phyloP scores from a whole-genome alignment of 2,888 invertebrate species.

The Scaptomyza tumidula region DNA sequence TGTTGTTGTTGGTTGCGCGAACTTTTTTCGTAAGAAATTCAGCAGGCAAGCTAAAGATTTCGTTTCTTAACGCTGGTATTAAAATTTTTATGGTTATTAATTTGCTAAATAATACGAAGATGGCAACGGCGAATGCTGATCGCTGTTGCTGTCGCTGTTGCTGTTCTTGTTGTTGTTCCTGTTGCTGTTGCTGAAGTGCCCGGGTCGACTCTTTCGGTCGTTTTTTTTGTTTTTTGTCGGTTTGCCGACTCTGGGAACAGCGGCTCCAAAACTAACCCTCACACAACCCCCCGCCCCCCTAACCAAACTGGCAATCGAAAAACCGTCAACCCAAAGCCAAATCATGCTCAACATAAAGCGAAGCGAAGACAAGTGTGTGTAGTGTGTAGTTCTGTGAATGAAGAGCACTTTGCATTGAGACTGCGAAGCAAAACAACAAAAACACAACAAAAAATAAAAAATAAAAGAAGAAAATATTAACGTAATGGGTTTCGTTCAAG shows the following conservation, averaged over 20 bases:
- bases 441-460: neutral
- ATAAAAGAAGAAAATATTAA: conserved; percentile 11
- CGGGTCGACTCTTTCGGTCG: conserved; percentile 33
- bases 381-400: conserved; percentile 68
- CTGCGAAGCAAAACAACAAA: neutral
- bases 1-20: conserved; percentile 48
- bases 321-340: conserved; percentile 21
- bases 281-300: neutral
- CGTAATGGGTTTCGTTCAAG: conserved; percentile 31
- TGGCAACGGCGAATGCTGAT: conserved; percentile 53
- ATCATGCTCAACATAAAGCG: conserved; percentile 32
- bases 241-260: conserved; percentile 44
- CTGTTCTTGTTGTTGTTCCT: conserved; percentile 5
- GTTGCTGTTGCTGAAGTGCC: conserved; percentile 40
- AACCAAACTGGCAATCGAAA: neutral
- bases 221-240: conserved; percentile 8
- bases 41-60: conserved; percentile 77
- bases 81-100: conserved; percentile 80
- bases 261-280: conserved; percentile 18
- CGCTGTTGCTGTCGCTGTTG: conserved; percentile 15
- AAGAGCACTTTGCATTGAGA: conserved; percentile 75
- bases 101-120: conserved; percentile 77
- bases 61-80: conserved; percentile 74
- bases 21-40: conserved; percentile 77
- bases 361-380: conserved; percentile 37